A percentile compares a stretch with the other conserved stretches of the same genome.
Evolutionary conservation across 2,113 vertebrate species (phyloP).

Genomic region (Dasyprocta punctata): DNA sequence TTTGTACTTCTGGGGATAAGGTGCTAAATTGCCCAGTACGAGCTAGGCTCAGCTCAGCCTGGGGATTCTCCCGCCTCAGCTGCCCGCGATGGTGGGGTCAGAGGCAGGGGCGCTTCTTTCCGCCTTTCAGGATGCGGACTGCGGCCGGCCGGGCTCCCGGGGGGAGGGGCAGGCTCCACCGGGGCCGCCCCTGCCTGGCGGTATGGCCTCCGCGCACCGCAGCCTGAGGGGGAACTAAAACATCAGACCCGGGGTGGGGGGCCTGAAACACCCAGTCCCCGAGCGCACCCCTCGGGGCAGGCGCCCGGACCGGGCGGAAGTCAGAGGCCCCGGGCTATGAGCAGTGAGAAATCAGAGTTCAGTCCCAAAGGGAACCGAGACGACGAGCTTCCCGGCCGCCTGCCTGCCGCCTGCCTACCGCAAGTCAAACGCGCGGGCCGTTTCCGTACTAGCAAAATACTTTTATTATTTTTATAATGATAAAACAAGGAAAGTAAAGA

Average conservation of each 20-base stretch:
- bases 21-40: neutral
- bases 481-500: conserved; percentile 89
- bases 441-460: conserved; percentile 91
- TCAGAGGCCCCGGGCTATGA: neutral
- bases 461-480: conserved; percentile 89
- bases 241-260: no score
- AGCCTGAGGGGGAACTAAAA: neutral
- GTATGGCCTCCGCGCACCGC: no score
- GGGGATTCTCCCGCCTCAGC: no score
- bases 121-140: no score
- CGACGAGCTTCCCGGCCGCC: neutral
- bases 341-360: neutral
- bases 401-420: neutral
- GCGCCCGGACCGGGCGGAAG: neutral
- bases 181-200: no score
- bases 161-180: no score
- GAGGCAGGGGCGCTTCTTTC: neutral
- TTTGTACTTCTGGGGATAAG: neutral
- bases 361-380: neutral
- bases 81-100: neutral
- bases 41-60: no score
- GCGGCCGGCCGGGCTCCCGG: no score
- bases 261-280: neutral
- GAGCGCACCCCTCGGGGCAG: neutral
- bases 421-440: conserved; percentile 70